These are phyloP conservation scores for Macroramphosus scolopax DNA, from an alignment of 2,797 vertebrate genomes.

Conservation along the genomic window DNA sequence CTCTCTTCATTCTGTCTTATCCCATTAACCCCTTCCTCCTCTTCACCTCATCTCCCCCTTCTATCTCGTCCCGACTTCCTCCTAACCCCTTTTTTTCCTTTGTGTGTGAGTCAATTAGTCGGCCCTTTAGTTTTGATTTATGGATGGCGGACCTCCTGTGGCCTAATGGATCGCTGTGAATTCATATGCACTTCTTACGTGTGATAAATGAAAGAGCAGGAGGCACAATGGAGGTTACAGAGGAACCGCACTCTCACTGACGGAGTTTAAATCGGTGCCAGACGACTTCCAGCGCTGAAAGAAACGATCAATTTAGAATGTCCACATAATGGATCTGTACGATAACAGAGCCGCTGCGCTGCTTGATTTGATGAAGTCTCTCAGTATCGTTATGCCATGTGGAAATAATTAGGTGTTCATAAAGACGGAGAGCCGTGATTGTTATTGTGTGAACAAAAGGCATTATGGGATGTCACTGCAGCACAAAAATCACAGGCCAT, in stretches of 20 bases:
- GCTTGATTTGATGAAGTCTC: conserved; percentile 28
- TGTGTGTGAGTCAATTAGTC: conserved; percentile 63
- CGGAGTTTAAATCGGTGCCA: too few species aligned
- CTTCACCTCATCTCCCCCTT: conserved; percentile 1
- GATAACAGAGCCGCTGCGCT: conserved; percentile 30
- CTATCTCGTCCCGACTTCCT: neutral
- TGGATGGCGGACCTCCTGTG: conserved; percentile 50
- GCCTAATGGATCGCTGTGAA: conserved; percentile 67
- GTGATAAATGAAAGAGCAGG: conserved; percentile 58
- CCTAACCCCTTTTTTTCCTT: too few species aligned
- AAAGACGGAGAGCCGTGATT: conserved; percentile 20
- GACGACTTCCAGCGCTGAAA: too few species aligned
- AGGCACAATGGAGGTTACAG: conserved; percentile 70
- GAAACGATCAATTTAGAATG: conserved; percentile 39
- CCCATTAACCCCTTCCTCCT: conserved; percentile 39
- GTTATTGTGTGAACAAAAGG: conserved; percentile 24
- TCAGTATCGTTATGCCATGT: conserved; percentile 17
- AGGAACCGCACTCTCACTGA: too few species aligned
- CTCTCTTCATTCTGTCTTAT: too few species aligned
- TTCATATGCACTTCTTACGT: conserved; percentile 62
- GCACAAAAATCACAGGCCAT: too few species aligned
- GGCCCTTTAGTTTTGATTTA: conserved; percentile 71
- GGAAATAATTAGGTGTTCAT: conserved; percentile 45
- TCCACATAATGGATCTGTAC: conserved; percentile 43
- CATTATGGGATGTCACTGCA: conserved; percentile 9